Percentiles rank a stretch among this genome's conserved stretches.
phyloP scores from a whole-genome alignment of 2,888 invertebrate genomes.

The Taphrorychus bicolor region DNA sequence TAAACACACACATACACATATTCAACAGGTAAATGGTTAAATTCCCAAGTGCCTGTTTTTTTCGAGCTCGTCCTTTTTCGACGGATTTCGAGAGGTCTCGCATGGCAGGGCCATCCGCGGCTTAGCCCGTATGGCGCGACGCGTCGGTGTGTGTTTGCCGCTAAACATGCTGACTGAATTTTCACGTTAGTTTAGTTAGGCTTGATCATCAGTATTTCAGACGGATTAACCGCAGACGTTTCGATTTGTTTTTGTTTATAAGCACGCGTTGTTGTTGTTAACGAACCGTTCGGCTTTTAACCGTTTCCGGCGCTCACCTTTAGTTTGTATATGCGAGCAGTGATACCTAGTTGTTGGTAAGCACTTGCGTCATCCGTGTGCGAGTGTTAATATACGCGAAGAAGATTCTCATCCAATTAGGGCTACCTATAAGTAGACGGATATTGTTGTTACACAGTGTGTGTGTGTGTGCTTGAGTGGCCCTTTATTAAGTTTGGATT shows the following conservation, averaged over 20 bases:
- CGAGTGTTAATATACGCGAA: background rate
- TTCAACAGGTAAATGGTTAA: conserved; percentile 39
- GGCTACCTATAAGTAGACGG: background rate
- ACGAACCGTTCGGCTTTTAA: background rate
- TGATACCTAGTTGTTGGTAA: background rate
- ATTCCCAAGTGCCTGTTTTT: conserved; percentile 35
- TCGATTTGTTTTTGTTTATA: conserved; percentile 14
- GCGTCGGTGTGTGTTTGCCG: conserved; percentile 35
- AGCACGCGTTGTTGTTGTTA: background rate
- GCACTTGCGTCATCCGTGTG: background rate
- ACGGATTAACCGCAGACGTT: conserved; percentile 23
- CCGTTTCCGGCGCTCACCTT: background rate
- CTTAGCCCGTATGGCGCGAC: conserved; percentile 38
- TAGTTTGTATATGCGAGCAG: too few relatives aligned
- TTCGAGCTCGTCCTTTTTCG: conserved; percentile 40
- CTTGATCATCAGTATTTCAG: conserved; percentile 32
- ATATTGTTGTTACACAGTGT: background rate
- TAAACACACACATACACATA: conserved; percentile 14
- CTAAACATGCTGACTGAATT: conserved; percentile 35
- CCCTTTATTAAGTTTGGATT: background rate
- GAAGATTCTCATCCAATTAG: background rate
- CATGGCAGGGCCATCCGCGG: conserved; percentile 23
- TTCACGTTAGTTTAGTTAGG: conserved; percentile 18
- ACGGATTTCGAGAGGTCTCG: conserved; percentile 37
- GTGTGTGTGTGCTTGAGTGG: background rate